Conservation (phyloP, 2,113 vertebrate species). For the Gobius niger region DNA sequence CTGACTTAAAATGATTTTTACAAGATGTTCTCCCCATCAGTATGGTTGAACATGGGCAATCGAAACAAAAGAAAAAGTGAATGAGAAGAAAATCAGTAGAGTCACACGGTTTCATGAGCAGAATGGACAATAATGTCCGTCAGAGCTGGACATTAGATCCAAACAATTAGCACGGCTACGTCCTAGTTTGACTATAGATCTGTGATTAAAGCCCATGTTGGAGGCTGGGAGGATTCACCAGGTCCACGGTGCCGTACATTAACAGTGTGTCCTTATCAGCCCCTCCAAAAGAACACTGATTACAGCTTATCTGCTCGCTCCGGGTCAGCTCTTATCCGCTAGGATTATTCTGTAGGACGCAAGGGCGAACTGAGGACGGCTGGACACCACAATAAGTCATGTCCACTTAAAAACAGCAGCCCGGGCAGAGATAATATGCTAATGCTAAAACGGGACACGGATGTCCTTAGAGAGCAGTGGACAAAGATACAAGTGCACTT, state of each 20-base stretch:
- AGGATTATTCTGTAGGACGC: slow-evolving; percentile 30
- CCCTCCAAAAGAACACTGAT: slow-evolving; percentile 22
- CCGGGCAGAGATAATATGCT: background rate
- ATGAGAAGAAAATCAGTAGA: too few species aligned
- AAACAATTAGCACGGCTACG: too few species aligned
- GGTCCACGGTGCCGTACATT: slow-evolving; percentile 1
- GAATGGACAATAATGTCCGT: too few species aligned
- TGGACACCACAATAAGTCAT: slow-evolving; percentile 51
- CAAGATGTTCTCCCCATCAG: too few species aligned
- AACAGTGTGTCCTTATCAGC: slow-evolving; percentile 25
- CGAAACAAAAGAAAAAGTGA: too few species aligned
- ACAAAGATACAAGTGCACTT: background rate
- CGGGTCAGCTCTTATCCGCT: slow-evolving; percentile 64
- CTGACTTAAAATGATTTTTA: too few species aligned
- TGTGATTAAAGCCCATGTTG: background rate
- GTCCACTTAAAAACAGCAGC: slow-evolving; percentile 15
- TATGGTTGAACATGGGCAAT: too few species aligned
- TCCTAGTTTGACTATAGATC: too few species aligned
- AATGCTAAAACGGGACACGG: background rate
- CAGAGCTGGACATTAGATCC: too few species aligned
- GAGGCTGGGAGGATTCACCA: background rate
- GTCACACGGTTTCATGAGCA: too few species aligned
- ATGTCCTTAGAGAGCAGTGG: background rate
- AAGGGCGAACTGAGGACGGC: slow-evolving; percentile 48
- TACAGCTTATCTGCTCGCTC: slow-evolving; percentile 54